Percentiles rank a stretch among this genome's conserved stretches.
Conservation (phyloP, 1,140 invertebrate genomes). For the Sarcophaga bullata region DNA sequence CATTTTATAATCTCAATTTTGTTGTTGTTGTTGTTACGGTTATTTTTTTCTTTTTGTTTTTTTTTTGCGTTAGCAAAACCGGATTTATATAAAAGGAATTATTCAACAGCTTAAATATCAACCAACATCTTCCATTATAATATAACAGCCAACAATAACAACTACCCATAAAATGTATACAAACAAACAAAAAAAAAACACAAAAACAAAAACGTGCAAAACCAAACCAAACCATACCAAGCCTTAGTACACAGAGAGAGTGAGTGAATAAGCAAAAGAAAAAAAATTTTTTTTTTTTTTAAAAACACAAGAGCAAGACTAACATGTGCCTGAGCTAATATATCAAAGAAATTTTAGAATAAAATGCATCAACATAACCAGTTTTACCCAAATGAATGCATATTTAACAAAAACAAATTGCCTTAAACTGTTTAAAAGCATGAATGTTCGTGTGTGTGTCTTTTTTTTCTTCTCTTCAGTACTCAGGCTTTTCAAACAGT, state of each 20-base stretch:
- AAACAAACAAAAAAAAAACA: not conserved
- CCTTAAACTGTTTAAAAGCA: too few relatives aligned
- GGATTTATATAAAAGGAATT: slow-evolving; percentile 37
- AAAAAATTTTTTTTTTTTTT: not conserved
- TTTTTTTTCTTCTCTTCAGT: too few relatives aligned
- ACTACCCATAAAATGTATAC: not conserved
- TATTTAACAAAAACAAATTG: too few relatives aligned
- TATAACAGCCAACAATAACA: not conserved
- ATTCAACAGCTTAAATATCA: slow-evolving; percentile 38
- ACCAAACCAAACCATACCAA: not conserved
- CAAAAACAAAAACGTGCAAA: slow-evolving; percentile 26
- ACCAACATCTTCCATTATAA: not conserved
- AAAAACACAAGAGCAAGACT: not conserved
- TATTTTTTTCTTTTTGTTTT: not conserved
- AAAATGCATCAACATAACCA: too few relatives aligned
- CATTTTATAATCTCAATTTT: not conserved
- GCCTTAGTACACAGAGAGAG: not conserved
- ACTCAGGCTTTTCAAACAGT: too few relatives aligned
- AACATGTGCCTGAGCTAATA: not conserved
- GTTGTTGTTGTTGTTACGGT: not conserved
- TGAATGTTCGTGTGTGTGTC: too few relatives aligned
- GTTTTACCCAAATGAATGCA: too few relatives aligned
- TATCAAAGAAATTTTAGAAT: too few relatives aligned
- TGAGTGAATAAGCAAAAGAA: not conserved
- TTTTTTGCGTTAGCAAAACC: slow-evolving; percentile 5